Evolutionary conservation across 2,113 vertebrate genomes (phyloP).

Genomic region (Cnemophilus loriae): DNA sequence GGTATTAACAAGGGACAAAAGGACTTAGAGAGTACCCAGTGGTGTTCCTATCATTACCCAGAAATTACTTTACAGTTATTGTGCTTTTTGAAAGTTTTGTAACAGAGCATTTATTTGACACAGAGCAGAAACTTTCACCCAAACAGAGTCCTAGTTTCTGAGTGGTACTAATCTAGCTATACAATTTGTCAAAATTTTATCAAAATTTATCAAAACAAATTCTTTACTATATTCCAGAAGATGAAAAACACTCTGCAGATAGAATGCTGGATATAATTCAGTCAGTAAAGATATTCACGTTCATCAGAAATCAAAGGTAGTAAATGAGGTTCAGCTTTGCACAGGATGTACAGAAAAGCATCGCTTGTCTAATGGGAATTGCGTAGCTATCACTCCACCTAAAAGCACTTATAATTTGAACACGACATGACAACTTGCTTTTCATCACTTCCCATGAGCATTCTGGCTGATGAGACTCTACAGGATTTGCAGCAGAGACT

Average conservation of each 20-base stretch:
- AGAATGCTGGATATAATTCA: not conserved
- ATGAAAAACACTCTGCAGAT: not conserved
- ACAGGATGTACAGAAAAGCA: not conserved
- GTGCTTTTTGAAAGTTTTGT: not conserved
- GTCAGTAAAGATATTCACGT: not conserved
- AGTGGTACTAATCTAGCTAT: not conserved
- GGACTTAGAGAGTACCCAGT: not conserved
- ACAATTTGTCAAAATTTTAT: not conserved
- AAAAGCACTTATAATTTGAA: not conserved
- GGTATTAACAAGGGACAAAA: constrained; percentile 31
- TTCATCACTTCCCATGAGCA: not conserved
- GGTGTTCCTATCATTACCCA: not conserved
- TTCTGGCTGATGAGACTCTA: not conserved
- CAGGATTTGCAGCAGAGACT: not conserved
- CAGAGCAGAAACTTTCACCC: not conserved
- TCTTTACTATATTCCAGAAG: not conserved
- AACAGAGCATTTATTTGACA: not conserved
- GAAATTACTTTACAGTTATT: not conserved
- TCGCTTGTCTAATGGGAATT: not conserved
- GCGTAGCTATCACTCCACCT: not conserved
- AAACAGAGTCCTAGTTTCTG: not conserved
- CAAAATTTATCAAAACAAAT: not conserved
- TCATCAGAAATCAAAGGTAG: constrained; percentile 3
- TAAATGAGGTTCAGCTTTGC: not conserved
- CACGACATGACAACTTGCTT: not conserved